These are phyloP conservation scores for Silurus meridionalis DNA, from an alignment of 2,113 vertebrate species.

Conservation along the genomic window DNA sequence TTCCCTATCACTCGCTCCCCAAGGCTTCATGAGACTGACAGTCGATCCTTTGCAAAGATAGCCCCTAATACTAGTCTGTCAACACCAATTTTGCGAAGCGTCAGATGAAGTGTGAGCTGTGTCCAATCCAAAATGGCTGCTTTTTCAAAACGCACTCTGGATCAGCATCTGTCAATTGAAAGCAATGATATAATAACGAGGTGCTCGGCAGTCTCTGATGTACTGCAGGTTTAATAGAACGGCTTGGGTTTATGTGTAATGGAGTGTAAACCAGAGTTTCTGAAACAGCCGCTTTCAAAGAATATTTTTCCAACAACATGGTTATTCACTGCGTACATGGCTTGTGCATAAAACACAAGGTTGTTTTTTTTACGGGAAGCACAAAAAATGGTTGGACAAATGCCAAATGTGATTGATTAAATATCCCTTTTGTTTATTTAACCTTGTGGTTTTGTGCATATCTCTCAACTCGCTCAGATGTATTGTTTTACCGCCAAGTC, in stretches of 20 bases:
- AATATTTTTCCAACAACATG: no score
- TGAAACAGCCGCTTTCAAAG: no score
- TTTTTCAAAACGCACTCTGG: conserved; percentile 20
- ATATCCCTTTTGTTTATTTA: neutral
- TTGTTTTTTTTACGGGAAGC: neutral
- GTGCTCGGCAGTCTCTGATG: conserved; percentile 26
- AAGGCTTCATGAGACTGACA: conserved; percentile 43
- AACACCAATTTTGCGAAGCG: conserved; percentile 61
- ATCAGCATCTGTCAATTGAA: conserved; percentile 45
- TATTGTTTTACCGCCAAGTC: neutral
- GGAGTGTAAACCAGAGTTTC: conserved; percentile 23
- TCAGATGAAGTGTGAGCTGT: conserved; percentile 11
- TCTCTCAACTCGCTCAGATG: neutral
- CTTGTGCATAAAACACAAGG: neutral
- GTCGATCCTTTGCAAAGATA: conserved; percentile 42
- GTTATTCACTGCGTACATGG: neutral
- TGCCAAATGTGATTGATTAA: neutral
- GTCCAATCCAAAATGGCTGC: conserved; percentile 40
- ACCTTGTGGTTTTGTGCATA: neutral
- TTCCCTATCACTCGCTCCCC: conserved; percentile 5
- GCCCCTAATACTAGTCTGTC: conserved; percentile 69
- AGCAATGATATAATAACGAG: conserved; percentile 45
- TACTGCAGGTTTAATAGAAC: conserved; percentile 13
- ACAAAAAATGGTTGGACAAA: neutral
- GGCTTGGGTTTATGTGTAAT: conserved; percentile 45